Evolutionary conservation across 2,113 vertebrate genomes (phyloP), one percentile per base, ranked within the genome.

Genomic region (Heloderma charlesbogerti): DNA sequence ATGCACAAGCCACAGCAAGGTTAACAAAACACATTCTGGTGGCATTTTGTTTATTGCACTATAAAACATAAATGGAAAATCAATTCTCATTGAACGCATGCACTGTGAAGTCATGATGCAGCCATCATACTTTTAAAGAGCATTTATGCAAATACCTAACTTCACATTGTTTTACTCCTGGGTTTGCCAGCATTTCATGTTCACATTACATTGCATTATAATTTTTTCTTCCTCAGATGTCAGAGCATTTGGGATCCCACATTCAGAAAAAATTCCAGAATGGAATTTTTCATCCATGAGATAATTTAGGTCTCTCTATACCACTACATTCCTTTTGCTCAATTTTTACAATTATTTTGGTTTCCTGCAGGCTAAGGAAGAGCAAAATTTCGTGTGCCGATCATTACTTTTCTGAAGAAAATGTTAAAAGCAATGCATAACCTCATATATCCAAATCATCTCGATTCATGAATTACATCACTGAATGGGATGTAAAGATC

Each of bases 301-400:
- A 90, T 93, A 94, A 86, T 94, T 93, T 90, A 93, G 92, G 92
- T 94, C 93, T 94, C 89, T 92, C 5, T 97, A 96, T 96, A 95
- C 93, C 95, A 96, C 92, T 84, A 93, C 94, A 96, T 96, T 95
- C 90, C 92, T 92, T 96, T 97, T 96, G 94, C 96, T 74, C 89
- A 25, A 16, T 37, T 91, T 91, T 72, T 89, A 37, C 37, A 94
- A 84, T 93, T 96, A 6, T 31, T 74, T 86, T 94, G 82, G 87
- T 93, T 97, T 96, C 93, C 89, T 0, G 1, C 88, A 94, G 91
- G 90, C 94, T 88, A 96, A 96, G 94, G 94, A 95, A 93, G 87
- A 89, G 89, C 95, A 94, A 93, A 88, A 88, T 89, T 96, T 93
- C 92, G 89, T 95, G 94, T 85, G 81, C 88, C 92, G 91, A 94